Evolutionary conservation across 2,797 vertebrate genomes (phyloP), one percentile per base, ranked within the genome.

Genomic region (Pseudopleuronectes americanus): DNA sequence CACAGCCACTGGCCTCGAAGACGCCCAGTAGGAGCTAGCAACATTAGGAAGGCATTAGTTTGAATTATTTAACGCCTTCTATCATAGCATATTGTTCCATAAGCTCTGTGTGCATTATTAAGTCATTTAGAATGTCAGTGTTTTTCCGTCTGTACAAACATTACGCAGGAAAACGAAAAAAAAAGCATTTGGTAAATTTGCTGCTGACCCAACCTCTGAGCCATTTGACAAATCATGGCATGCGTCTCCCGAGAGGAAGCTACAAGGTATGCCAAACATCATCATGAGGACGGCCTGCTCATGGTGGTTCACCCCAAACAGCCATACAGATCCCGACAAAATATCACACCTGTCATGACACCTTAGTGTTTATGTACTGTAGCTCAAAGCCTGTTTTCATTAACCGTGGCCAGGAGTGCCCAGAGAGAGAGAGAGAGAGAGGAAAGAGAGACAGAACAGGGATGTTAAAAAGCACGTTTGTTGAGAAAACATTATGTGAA

Each of bases 291-390:
- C 64, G 45, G 59, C 41, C 57, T 68, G 59, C 57, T 81, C 62
- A 57, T 9, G 8, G 7, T 59, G 69, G 55, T 78, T 76, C 66
- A 74, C 59, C 64, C 65, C 71, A 71, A 60, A 61, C 60, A 71
- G 56, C 36, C 74, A 33, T 64, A 83, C 52, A 74, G 58, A 83
- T 77, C 72, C 67, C 65, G 86, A 90, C 83, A 84, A 82, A 87
- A 84, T 87, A 86, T 91, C 87, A 87, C 90, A 88, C 89, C 84
- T 90, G 89, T 85, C 89, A 83, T 26, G 60, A 76, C 82, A 76
- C 64, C 78, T 90, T 63, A 84, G 81, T 10, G 72, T 81, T 71
- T 28, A 55, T 72, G 49, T 68, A 53, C 63, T 49, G 10, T 64
- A 67, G 60, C 67, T 83, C 77, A 76, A 76, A 81, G 59, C 65